Conservation (phyloP, 92 coral and sea anemone genomes). For the Epizoanthus ramosus region DNA sequence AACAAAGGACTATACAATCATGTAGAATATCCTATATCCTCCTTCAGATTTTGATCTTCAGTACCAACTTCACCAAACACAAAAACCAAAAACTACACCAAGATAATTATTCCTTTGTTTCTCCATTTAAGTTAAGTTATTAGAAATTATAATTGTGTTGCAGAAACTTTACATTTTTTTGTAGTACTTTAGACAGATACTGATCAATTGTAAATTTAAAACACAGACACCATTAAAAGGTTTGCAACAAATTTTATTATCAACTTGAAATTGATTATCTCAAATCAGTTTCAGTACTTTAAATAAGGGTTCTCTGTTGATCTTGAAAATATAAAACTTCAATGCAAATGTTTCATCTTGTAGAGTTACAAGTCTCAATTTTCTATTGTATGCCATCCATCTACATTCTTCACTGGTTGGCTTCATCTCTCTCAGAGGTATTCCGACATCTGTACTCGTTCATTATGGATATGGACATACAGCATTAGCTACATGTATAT, state of each 20-base stretch:
- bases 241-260: slow-evolving; percentile 7
- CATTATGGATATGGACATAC: not conserved
- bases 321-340: slow-evolving; percentile 23
- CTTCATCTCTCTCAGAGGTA: not conserved
- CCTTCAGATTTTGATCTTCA: too few relatives aligned
- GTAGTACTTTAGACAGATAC: too few relatives aligned
- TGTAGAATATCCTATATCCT: too few relatives aligned
- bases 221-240: not conserved
- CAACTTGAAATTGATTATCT: slow-evolving; percentile 9
- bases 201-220: too few relatives aligned
- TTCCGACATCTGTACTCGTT: not conserved
- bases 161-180: too few relatives aligned
- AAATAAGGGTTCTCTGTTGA: slow-evolving; percentile 8
- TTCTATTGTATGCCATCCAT: slow-evolving; percentile 2
- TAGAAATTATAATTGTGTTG: too few relatives aligned
- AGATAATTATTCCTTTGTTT: too few relatives aligned
- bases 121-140: too few relatives aligned
- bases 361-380: not conserved
- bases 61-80: too few relatives aligned
- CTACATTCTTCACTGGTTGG: not conserved
- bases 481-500: not conserved
- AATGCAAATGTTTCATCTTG: not conserved
- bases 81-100: too few relatives aligned
- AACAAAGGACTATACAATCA: too few relatives aligned
- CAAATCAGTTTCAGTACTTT: not conserved